phyloP scores from a whole-genome alignment of 2,888 invertebrate species.

The Hypsopygia costalis region DNA sequence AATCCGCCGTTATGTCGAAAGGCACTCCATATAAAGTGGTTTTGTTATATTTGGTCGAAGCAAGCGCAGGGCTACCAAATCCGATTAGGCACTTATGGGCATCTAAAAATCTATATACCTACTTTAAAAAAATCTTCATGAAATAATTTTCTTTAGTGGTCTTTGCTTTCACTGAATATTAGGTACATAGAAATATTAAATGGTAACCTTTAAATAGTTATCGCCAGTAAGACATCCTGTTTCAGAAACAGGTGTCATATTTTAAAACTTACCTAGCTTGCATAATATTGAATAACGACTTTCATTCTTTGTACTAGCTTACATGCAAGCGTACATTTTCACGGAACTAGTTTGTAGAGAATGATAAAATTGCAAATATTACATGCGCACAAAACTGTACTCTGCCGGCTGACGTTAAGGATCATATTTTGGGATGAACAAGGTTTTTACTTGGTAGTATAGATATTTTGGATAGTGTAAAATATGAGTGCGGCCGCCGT shows the following conservation, averaged over 20 bases:
- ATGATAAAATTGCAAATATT: constrained; percentile 34
- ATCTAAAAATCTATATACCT: neutral
- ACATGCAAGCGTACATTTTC: constrained; percentile 36
- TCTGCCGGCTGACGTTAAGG: constrained; percentile 36
- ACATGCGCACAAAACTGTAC: constrained; percentile 35
- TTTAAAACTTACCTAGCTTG: constrained; percentile 15
- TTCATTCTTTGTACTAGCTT: constrained; percentile 40
- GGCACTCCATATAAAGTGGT: constrained; percentile 29
- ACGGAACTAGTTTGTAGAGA: constrained; percentile 36
- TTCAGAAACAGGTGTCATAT: constrained; percentile 4
- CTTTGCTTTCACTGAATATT: too few species aligned
- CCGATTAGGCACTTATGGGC: constrained; percentile 20
- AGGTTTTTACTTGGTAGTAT: constrained; percentile 31
- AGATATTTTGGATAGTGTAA: constrained; percentile 61
- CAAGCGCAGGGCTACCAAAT: constrained; percentile 18
- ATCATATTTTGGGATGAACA: constrained; percentile 33
- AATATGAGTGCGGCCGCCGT: constrained; percentile 66
- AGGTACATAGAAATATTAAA: too few species aligned
- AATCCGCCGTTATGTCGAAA: constrained; percentile 45
- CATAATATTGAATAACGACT: constrained; percentile 27
- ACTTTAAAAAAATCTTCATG: too few species aligned
- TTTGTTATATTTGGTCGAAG: constrained; percentile 21
- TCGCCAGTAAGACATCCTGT: too few species aligned
- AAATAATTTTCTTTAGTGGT: too few species aligned
- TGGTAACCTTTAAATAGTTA: too few species aligned